Base-by-base conservation (phyloP, 2,113 vertebrate species). In the Pelusios castaneus region DNA sequence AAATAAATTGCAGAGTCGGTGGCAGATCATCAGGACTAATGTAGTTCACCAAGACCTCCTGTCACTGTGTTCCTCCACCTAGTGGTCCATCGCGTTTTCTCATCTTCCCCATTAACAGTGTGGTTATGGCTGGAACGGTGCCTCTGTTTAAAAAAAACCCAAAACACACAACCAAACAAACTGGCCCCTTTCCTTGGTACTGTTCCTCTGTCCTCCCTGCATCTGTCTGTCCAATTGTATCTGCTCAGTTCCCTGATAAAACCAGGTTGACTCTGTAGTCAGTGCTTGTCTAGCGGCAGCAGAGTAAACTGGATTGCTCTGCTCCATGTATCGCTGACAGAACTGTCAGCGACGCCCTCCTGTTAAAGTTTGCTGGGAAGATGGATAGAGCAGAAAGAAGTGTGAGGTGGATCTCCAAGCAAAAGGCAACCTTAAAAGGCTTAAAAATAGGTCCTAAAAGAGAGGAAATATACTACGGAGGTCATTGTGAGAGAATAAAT, bases 271-370 rank as follows among this genome's bases (percentile, higher is more conserved):
- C 88, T 92, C 90, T 91, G 86, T 96, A 96, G 96, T 96, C 91
- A 91, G 93, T 84, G 92, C 91, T 93, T 94, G 95, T 92, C 96
- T 92, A 87, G 89, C 93, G 45, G 82, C 92, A 93, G 82, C 91
- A 63, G 82, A 93, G 95, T 55, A 52, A 92, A 91, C 91, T 93
- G 94, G 91, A 94, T 95, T 97, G 95, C 96, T 96, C 96, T 97
- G 97, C 97, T 95, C 95, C 97, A 96, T 82, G 67, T 96, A 95
- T 84, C 89, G 92, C 86, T 94, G 95, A 94, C 93, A 96, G 55
- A 70, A 95, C 95, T 93, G 90, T 80, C 84, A 94, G 93, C 16
- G 3, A 82, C 0, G 29, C 93, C 92, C 95, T 91, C 58, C 63
- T 92, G 87, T 88, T 95, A 63, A 82, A 97, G 94, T 92, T 84